Evolutionary conservation across 1,140 invertebrate genomes (phyloP), one percentile per base, ranked within the genome.

Genomic region (Periplaneta americana): DNA sequence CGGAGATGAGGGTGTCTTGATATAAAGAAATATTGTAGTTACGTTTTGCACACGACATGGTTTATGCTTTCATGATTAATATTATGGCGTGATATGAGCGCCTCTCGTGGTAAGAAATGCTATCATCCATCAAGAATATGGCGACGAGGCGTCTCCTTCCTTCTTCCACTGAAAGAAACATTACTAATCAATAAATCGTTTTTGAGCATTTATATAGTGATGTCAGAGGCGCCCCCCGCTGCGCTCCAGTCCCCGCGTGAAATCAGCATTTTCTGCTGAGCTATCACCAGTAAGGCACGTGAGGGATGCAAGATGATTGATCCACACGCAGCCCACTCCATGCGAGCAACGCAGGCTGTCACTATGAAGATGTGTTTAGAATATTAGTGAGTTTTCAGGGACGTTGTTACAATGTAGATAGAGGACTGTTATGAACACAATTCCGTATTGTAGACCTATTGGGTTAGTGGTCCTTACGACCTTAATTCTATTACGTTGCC

Each of bases 101-200:
- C 35, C 75, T 34, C 75, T 77, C 33, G 75, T 36, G 75, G 75
- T 77, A 77, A 77, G 75, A 77, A 77, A 33, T 36, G 75, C 15
- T 34, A 77, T 77, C 75, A 77, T 77, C 31, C 33, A 77, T 77
- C 75, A 77, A 34, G 31, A 77, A 77, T 34, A 77, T 77, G 75
- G 75, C 75, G 75, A 34, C 75, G 75, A 33, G 31, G 35, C 33
- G 31, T 34, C 31, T 11, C 35, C 75, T 33, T 36, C 75, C 35
- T 33, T 77, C 31, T 36, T 33, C 33, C 35, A 34, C 75, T 28
- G 31, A 36, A 31, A 34, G 35, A 77, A 36, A 77, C 75, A 77
- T 77, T 77, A 77, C 75, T 34, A 77, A 77, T 77, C 75, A 36
- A 77, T 77, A 77, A 77, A 77, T 77, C 35, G 75, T 77, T 77